Evolutionary conservation across 2,113 vertebrate species (phyloP), one percentile per base, ranked within the genome.

Genomic region (Calonectris borealis): DNA sequence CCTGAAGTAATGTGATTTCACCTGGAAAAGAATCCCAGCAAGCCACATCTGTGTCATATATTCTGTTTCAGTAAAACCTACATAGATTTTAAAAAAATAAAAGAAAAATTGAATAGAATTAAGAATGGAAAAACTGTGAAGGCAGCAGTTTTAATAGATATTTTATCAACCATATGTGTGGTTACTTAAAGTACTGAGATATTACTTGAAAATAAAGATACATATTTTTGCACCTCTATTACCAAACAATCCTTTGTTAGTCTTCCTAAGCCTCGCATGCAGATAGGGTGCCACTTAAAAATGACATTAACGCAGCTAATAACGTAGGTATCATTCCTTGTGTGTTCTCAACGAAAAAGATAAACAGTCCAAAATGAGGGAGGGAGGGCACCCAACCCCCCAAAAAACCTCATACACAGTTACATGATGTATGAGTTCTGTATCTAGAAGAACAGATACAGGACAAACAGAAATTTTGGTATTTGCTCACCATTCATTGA

Each of bases 321-420:
- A 38, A 38, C 36, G 48, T 21, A 44, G 31, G 29, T 69, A 55
- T 38, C 48, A 69, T 86, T 68, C 75, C 29, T 55, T 32, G 13
- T 72, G 55, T 82, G 26, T n/a, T 88, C 48, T 90, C 58, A 76
- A 0, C 29, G 25, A 60, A 72, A 71, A 86, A 68, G 27, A 22
- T 25, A 38, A 78, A 86, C 49, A 91, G 17, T 46, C 44, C 38
- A 68, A 88, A 83, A 62, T 4, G 3, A 2, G 4, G 4, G 2
- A 0, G 10, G 3, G 10, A 10, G 7, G 16, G 14, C 10, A 29
- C 27, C 27, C 17, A 36, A 26, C 6, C 44, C 20, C 24, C 4
- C 16, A 8, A 40, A 46, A 8, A 5, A 4, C 11, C 42, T 61
- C 22, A 40, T 24, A 29, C 26, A 18, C 3, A 1, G 27, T 42